Evolutionary conservation across 2,888 invertebrate species (phyloP).

Genomic region (Orchesellides sinensis): DNA sequence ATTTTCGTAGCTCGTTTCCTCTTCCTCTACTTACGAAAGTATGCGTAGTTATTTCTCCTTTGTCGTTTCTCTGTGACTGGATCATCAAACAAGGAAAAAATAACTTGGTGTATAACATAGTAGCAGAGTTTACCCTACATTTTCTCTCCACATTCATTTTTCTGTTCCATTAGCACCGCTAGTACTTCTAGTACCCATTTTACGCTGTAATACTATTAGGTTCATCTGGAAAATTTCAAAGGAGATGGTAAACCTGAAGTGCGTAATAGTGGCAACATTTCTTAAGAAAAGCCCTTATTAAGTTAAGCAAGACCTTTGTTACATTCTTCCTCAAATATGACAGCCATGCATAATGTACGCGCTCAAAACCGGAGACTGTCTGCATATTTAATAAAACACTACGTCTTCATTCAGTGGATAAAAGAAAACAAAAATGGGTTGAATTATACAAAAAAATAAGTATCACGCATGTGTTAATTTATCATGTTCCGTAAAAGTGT

Average conservation of each 20-base stretch:
- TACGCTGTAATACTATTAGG: no score
- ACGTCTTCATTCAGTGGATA: neutral
- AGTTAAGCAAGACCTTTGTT: neutral
- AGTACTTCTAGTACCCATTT: no score
- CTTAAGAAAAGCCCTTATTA: no score
- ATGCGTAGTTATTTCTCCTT: no score
- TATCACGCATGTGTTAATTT: neutral
- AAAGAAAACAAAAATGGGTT: neutral
- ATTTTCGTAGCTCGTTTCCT: slow-evolving; percentile 13
- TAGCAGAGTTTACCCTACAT: neutral
- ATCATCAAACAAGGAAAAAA: slow-evolving; percentile 22
- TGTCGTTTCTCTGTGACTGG: neutral
- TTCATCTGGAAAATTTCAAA: no score
- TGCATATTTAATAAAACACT: slow-evolving; percentile 50
- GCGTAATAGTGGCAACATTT: no score
- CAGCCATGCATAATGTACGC: slow-evolving; percentile 51
- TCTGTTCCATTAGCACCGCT: no score
- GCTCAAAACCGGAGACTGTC: slow-evolving; percentile 33
- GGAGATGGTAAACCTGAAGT: no score
- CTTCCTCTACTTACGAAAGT: no score
- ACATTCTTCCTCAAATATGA: neutral
- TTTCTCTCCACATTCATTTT: no score
- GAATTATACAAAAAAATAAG: neutral
- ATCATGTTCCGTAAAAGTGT: no score
- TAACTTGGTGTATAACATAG: neutral